A percentile compares a stretch with the other conserved stretches of the same genome.
phyloP scores from a whole-genome alignment of 2,888 invertebrate species.

The Caenorhabditis sulstoni region DNA sequence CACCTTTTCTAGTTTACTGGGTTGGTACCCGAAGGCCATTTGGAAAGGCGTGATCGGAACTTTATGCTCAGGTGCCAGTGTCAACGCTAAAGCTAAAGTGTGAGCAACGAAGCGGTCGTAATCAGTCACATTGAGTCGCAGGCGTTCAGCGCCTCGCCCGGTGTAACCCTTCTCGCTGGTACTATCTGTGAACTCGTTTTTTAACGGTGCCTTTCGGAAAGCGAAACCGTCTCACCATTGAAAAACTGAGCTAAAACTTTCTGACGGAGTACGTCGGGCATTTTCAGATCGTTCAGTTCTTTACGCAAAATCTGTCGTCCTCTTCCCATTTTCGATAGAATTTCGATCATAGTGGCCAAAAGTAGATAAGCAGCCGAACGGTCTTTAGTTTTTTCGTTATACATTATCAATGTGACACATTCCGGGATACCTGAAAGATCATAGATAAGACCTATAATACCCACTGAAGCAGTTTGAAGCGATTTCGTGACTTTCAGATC shows the following conservation, averaged over 20 bases:
- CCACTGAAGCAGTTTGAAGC: no score
- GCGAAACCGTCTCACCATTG: not conserved
- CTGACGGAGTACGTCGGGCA: constrained; percentile 55
- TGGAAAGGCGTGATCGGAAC: constrained; percentile 57
- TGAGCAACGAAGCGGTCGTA: constrained; percentile 65
- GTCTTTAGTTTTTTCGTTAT: constrained; percentile 35
- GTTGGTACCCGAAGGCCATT: constrained; percentile 25
- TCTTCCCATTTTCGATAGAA: constrained; percentile 42
- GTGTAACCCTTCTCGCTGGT: constrained; percentile 35
- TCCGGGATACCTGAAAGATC: constrained; percentile 44
- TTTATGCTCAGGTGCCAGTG: constrained; percentile 59
- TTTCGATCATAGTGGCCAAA: constrained; percentile 49
- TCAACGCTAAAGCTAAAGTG: constrained; percentile 61
- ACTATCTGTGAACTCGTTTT: constrained; percentile 53
- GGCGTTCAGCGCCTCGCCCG: constrained; percentile 39
- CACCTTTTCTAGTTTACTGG: constrained; percentile 53
- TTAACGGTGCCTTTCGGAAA: no score
- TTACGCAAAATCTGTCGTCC: constrained; percentile 44
- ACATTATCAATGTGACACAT: constrained; percentile 43
- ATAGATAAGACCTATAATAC: no score
- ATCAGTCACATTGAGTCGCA: constrained; percentile 52
- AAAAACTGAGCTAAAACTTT: constrained; percentile 63
- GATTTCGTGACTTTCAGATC: no score
- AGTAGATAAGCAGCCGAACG: constrained; percentile 45
- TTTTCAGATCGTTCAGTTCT: constrained; percentile 52